phyloP scores from a whole-genome alignment of 1,140 invertebrate species.

The Diorhabda sublineata region DNA sequence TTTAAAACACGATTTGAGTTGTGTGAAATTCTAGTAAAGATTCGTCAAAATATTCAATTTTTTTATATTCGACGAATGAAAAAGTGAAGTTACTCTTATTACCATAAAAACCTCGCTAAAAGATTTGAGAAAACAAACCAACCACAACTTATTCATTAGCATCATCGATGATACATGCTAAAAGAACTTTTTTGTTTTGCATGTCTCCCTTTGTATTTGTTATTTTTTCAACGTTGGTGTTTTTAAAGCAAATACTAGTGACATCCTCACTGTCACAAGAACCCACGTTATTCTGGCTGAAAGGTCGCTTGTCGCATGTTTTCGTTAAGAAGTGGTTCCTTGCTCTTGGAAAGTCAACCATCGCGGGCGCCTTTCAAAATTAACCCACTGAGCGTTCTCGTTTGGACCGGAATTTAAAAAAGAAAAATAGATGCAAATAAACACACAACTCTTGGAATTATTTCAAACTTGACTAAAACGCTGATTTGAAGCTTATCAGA shows the following conservation, averaged over 20 bases:
- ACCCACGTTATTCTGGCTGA: constrained; percentile 32
- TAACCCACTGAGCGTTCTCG: constrained; percentile 1
- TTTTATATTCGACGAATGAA: no score
- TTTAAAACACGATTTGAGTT: no score
- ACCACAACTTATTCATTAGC: constrained; percentile 10
- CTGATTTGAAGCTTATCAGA: no score
- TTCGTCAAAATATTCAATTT: no score
- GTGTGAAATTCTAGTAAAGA: no score
- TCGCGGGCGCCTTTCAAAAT: constrained; percentile 14
- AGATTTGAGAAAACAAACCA: background rate
- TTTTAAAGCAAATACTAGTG: constrained; percentile 34
- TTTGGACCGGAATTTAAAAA: background rate
- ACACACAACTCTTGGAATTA: no score
- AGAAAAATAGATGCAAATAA: background rate
- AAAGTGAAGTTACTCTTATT: background rate
- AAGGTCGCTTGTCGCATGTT: constrained; percentile 21
- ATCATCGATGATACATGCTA: constrained; percentile 11
- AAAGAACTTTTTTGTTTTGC: constrained; percentile 4
- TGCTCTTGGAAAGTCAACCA: constrained; percentile 9
- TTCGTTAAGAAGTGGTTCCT: constrained; percentile 21
- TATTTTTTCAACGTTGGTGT: constrained; percentile 34
- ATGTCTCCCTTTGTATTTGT: constrained; percentile 19
- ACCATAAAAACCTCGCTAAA: background rate
- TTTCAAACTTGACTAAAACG: no score
- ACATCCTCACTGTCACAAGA: constrained; percentile 36